Evolutionary conservation across 2,888 invertebrate genomes (phyloP), one percentile per base, ranked within the genome.

Genomic region (Priocnemis perturbator): DNA sequence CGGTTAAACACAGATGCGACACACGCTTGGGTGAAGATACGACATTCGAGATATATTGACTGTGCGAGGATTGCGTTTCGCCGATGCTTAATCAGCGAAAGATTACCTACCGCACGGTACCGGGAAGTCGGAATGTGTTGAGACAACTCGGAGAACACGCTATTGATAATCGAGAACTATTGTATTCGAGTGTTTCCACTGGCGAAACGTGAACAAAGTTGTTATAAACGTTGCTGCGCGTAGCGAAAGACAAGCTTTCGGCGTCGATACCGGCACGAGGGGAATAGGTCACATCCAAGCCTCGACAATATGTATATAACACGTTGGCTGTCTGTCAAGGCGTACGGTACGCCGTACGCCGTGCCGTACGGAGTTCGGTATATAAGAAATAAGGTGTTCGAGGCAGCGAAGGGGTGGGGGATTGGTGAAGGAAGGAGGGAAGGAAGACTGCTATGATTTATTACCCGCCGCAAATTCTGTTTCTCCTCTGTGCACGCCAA

Each of bases 391-490:
- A 74, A 71, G 74, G 70, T 37, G 69, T 62, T 45, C 74, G 37
- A 60, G 59, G 55, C 67, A 45, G 65, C 60, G 68, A 66, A 60
- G 57, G 57, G 53, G 61, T 59, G 61, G 65, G 69, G 74, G 71
- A 71, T 56, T 71, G 71, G 30, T 23, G 21, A 72, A 61, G 67
- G 73, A 71, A 73, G 67, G 81, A 81, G 84, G 81, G 84, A 37
- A 37, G 37, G 37, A 81, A 83, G 82, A 78, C 83, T 79, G 76
- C 80, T 87, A 88, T 89, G 88, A 89, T 89, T 89, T 89, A 89
- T 88, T 86, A 85, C 85, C 83, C 83, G 84, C 82, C 84, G 88
- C 87, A 87, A 88, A 88, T 88, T 88, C 86, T 88, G 86, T 87
- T 88, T 87, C 88, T 87, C 85, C 83, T 80, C 76, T 69, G 84